phyloP scores from a whole-genome alignment of 2,888 invertebrate species.

The Tenthredo distinguenda region DNA sequence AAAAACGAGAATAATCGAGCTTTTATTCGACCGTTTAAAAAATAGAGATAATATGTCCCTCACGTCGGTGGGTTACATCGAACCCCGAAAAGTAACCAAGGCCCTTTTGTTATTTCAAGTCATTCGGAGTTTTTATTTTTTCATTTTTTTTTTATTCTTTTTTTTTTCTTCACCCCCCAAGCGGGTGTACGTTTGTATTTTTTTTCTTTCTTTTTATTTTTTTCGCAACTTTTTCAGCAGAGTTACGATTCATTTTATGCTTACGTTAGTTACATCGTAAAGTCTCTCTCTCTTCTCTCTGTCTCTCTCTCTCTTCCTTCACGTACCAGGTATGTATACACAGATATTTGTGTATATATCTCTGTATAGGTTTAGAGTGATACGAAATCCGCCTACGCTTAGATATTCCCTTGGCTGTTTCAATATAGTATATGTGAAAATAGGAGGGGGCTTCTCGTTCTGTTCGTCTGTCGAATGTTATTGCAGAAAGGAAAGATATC shows the following conservation, averaged over 20 bases:
- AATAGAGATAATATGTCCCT: not conserved
- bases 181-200: too few species aligned
- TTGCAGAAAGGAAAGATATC: not conserved
- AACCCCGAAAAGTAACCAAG: not conserved
- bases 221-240: too few species aligned
- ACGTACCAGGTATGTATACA: too few species aligned
- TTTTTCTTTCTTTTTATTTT: too few species aligned
- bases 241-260: not conserved
- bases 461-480: constrained; percentile 17
- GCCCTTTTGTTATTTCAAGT: not conserved
- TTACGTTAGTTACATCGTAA: not conserved
- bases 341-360: not conserved
- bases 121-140: too few species aligned
- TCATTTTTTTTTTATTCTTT: too few species aligned
- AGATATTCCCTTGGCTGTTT: constrained; percentile 35
- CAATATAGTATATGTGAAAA: not conserved
- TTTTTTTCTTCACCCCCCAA: too few species aligned
- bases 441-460: not conserved
- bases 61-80: not conserved
- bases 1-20: not conserved
- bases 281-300: not conserved
- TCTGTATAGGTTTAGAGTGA: not conserved
- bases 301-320: not conserved
- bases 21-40: not conserved
- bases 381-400: not conserved